Percentiles rank a stretch among this genome's conserved stretches.
Conservation (phyloP, 2,113 vertebrate genomes). For the Mungos mungo region DNA sequence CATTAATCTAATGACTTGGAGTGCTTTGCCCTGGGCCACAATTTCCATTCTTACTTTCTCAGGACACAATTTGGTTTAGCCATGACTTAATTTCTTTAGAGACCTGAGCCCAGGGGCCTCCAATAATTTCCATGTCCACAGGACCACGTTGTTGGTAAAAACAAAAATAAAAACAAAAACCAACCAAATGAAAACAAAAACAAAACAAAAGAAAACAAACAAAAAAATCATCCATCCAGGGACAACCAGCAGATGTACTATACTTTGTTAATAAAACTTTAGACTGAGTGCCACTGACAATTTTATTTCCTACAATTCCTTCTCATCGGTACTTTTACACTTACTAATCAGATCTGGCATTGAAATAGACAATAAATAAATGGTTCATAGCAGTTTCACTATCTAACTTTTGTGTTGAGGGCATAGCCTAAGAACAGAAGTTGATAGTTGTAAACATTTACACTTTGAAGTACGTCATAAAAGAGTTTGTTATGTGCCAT, state of each 20-base stretch:
- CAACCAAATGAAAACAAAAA: neutral
- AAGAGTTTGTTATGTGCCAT: neutral
- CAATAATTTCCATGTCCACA: slow-evolving; percentile 29
- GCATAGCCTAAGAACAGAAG: neutral
- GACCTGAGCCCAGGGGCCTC: slow-evolving; percentile 25
- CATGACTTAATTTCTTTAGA: slow-evolving; percentile 69
- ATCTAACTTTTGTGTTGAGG: neutral
- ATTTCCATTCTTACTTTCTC: slow-evolving; percentile 50
- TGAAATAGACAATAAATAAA: slow-evolving; percentile 4
- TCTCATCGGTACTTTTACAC: neutral
- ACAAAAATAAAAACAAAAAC: neutral
- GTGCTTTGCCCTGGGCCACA: slow-evolving; percentile 17
- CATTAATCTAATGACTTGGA: slow-evolving; percentile 13
- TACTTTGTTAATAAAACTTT: slow-evolving; percentile 30
- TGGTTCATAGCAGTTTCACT: neutral
- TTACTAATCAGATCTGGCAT: neutral
- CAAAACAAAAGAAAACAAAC: neutral
- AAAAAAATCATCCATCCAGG: neutral
- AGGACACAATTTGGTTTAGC: slow-evolving; percentile 57
- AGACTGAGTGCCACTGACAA: neutral
- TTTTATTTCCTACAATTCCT: neutral
- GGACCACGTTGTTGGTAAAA: neutral
- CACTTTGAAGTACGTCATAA: neutral
- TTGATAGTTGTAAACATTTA: neutral
- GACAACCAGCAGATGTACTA: neutral